These are phyloP conservation scores for Maniola hyperantus DNA, from an alignment of 2,888 invertebrate species.

Conservation along the genomic window DNA sequence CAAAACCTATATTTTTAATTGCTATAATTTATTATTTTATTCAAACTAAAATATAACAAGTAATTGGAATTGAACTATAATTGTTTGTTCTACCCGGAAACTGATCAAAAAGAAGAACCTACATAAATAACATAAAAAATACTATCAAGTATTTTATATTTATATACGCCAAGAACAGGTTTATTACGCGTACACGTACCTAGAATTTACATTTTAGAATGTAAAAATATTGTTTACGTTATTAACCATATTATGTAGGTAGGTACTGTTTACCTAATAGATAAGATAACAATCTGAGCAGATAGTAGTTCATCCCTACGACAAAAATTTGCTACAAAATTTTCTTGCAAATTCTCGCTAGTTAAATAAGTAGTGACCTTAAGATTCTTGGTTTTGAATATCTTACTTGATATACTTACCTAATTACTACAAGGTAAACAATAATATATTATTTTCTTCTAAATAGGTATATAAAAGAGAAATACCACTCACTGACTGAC, in stretches of 20 bases:
- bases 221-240: conserved; percentile 31
- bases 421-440: not conserved
- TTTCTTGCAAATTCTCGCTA: not conserved
- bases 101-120: not conserved
- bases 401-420: too few species aligned
- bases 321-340: not conserved
- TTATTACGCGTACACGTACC: conserved; percentile 42
- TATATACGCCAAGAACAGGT: conserved; percentile 39
- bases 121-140: conserved; percentile 18
- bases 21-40: not conserved
- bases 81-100: not conserved
- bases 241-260: conserved; percentile 2
- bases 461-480: not conserved
- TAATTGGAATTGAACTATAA: not conserved
- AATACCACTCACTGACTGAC: too few species aligned
- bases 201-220: conserved; percentile 28
- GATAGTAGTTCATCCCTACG: not conserved
- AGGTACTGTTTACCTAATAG: conserved; percentile 7
- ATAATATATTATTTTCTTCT: not conserved
- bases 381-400: too few species aligned
- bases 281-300: conserved; percentile 22
- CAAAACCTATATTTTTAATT: conserved; percentile 12
- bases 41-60: not conserved
- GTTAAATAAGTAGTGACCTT: not conserved
- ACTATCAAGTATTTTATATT: conserved; percentile 30